Base-by-base conservation (phyloP, 2,113 vertebrate species). In the Indicator indicator region DNA sequence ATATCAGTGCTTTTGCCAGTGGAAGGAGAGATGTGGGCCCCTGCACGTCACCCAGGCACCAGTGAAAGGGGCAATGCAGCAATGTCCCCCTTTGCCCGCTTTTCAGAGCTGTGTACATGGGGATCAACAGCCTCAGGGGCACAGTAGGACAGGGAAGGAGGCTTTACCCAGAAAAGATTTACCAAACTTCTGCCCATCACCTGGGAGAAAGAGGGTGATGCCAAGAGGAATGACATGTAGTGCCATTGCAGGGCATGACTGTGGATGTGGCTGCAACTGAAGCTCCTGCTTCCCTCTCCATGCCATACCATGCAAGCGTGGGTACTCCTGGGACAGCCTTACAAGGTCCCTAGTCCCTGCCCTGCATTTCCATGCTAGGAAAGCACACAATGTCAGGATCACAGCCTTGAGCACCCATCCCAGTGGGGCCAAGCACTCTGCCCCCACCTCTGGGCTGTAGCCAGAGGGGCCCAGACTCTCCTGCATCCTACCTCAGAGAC, bases 11-110 rank as follows among this genome's bases (percentile, higher is more conserved):
- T 80, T 77, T 70, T 80, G 46, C 59, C 77, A 94, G 72, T 88
- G 83, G 64, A 56, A 67, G 52, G 18, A 96, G 86, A 83, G 64
- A 95, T 21, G 42, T 90, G 93, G 83, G 75, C 17, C 83, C 56
- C 76, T 73, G 94, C 95, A 96, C 93, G 80, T 96, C 91, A 5
- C 50, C 30, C 72, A 93, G 64, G 76, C 88, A 69, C 72, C 0
- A 0, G 50, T 44, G 64, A 19, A 71, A 7, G 2, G 32, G 36
- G 18, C 1, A 0, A 75, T 8, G 21, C 7, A 44, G 40, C 18
- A 46, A 26, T 6, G 21, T 24, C 4, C 0, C 19, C 40, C 21
- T 0, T 0, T 32, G 32, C 20, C 54, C 0, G 0, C 12, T 50
- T n/a, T 73, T 40, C 13, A 83, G 15, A 77, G 26, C 62, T 6